Evolutionary conservation across 2,888 invertebrate species (phyloP).

Genomic region (Osmoderma eremita): DNA sequence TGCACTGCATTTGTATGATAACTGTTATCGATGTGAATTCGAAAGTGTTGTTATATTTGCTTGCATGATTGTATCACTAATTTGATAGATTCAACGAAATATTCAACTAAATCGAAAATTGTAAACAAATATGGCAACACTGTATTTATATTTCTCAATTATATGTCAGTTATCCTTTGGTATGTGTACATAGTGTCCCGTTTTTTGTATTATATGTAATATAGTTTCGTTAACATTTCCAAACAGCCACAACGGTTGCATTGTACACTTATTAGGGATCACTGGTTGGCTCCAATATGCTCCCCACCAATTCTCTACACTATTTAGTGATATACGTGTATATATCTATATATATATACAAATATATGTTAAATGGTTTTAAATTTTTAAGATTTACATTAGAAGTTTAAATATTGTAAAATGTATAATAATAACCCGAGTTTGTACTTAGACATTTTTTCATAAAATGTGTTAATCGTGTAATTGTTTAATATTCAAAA

Average conservation of each 20-base stretch:
- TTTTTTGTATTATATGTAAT: constrained; percentile 64
- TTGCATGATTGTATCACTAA: constrained; percentile 3
- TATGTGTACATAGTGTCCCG: constrained; percentile 51
- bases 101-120: not conserved
- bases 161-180: constrained; percentile 43
- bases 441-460: constrained; percentile 47
- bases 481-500: constrained; percentile 33
- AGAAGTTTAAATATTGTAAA: constrained; percentile 46
- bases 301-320: constrained; percentile 26
- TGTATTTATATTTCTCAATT: constrained; percentile 29
- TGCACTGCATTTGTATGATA: constrained; percentile 56
- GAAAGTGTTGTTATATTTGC: constrained; percentile 31
- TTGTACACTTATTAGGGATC: constrained; percentile 59
- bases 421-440: constrained; percentile 46
- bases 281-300: constrained; percentile 48
- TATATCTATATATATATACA: constrained; percentile 54
- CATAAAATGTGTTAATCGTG: constrained; percentile 20
- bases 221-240: constrained; percentile 63
- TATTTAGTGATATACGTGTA: constrained; percentile 17
- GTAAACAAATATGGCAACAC: constrained; percentile 31
- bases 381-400: constrained; percentile 51
- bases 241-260: constrained; percentile 55
- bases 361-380: constrained; percentile 56
- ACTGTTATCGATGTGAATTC: constrained; percentile 48
- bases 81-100: not conserved